Base-by-base conservation (phyloP, 2,113 vertebrate species). In the Dryoscopus gambensis region DNA sequence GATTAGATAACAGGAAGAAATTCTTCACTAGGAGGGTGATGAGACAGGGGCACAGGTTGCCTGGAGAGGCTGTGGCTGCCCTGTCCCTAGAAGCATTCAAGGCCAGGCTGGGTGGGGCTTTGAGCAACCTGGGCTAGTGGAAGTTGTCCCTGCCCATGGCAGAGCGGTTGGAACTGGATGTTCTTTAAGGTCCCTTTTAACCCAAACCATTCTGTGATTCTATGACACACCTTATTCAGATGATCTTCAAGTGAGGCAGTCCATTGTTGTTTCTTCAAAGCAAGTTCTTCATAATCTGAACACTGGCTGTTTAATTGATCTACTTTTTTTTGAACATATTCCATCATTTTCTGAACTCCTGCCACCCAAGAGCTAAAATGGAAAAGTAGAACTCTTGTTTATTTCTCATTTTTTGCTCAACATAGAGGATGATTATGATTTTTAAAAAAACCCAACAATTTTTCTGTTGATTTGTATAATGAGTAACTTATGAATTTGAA, bases 281-380 rank as follows among this genome's bases (percentile, higher is more conserved):
- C 94, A 81, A 97, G 47, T 47, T 97, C 97, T 87, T 96, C 87
- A 87, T 98, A 96, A 16, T 97, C 91, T 30, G 97, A 96, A 93
- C 94, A 94, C 47, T 98, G 98, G 16, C 67, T 35, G 13, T 82
- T 97, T 80, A 99, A 94, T n/a, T 95, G 85, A 57, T 98, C 97
- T 92, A 96, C 91, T 69, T 95, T 96, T 52, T 97, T 97, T 93
- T 96, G 27, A 95, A 99, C 71, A 74, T 96, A 97, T 69, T 97
- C 97, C 96, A 98, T 93, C 98, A 98, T 98, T 95, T 98, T 97
- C 35, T 96, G 97, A 96, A 98, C 95, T 60, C 97, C 98, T 39
- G 69, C 84, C 46, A 95, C 89, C 92, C 55, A 96, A 76, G 90
- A 94, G 84, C 98, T 99, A 96, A 95, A 97, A 46, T 19, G 25